Evolutionary conservation across 2,797 vertebrate species (phyloP), one percentile per base, ranked within the genome.

Genomic region (Alcedo atthis): DNA sequence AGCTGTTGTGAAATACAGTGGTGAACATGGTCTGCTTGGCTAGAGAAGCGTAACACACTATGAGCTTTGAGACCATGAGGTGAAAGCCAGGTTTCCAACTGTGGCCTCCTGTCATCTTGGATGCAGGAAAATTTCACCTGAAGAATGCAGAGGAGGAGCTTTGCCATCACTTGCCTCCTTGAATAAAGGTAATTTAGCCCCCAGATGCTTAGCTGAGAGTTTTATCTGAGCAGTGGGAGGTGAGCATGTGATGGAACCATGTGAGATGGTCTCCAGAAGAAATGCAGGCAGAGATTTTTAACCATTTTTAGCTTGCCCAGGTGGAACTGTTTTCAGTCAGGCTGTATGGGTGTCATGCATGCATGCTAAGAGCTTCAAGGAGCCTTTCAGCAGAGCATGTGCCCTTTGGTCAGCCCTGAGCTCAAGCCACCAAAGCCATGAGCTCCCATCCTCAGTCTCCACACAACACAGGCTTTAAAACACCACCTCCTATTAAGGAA

Each of bases 171-270:
- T 10, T 92, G 69, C 4, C 62, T 1, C 2, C 46, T 66, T 64
- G 37, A 74, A 58, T 54, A 43, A 69, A 40, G 7, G 28, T 4
- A 33, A 35, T 9, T 9, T 15, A 28, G 32, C 35, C 19, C 12
- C 32, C 18, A 80, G 78, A 62, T 8, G 2, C 0, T 0, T 26
- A 30, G 13, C 54, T 68, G 69, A 18, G 12, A 28, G 69, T 17
- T 61, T 15, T 26, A 6, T 14, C 40, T 42, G 68, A 57, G 35
- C 33, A 67, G 49, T 1, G 1, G 0, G 8, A 79, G 43, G 26
- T 0, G 0, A 5, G 32, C 15, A 11, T 0, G 0, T 26, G 45
- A 21, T 40, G 49, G 21, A 88, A 32, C 68, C 3, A 16, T 28
- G 49, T 30, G 26, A 17, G 9, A 3, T 53, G 4, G 32, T 18